A percentile compares a stretch with the other conserved stretches of the same genome.
Conservation (phyloP, 2,113 vertebrate species). For the Lucifuga dentata region DNA sequence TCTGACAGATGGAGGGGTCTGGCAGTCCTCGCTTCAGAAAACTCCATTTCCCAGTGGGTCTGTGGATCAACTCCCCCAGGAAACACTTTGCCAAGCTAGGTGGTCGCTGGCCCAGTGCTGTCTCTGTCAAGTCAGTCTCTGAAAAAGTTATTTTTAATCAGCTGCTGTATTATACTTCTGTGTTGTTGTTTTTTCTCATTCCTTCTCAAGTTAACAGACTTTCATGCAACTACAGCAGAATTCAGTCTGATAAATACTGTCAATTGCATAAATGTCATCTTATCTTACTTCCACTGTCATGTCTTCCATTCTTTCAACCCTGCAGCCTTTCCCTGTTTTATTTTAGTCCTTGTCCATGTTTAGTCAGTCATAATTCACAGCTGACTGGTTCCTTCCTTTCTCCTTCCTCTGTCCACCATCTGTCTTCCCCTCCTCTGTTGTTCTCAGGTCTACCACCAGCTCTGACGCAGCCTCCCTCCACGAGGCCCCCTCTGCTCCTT, state of each 20-base stretch:
- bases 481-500: conserved; percentile 79
- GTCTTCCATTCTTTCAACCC: conserved; percentile 19
- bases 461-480: conserved; percentile 83
- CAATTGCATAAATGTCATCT: neutral
- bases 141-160: neutral
- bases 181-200: neutral
- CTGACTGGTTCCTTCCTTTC: conserved; percentile 72
- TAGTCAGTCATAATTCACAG: conserved; percentile 75
- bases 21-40: conserved; percentile 92
- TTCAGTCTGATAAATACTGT: conserved; percentile 26
- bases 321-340: conserved; percentile 53
- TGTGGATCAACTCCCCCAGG: conserved; percentile 95
- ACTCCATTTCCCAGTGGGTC: conserved; percentile 92
- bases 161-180: conserved; percentile 9
- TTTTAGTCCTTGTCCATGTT: conserved; percentile 65
- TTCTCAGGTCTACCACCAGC: conserved; percentile 82
- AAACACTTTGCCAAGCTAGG: conserved; percentile 94
- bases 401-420: conserved; percentile 66
- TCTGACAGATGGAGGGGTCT: conserved; percentile 88
- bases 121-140: conserved; percentile 89
- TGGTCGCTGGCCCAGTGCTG: conserved; percentile 90
- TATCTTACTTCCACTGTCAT: neutral
- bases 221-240: conserved; percentile 5
- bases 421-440: conserved; percentile 53
- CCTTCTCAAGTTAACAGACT: neutral